Conservation (phyloP, 1,140 invertebrate genomes). For the Temnothorax longispinosus region DNA sequence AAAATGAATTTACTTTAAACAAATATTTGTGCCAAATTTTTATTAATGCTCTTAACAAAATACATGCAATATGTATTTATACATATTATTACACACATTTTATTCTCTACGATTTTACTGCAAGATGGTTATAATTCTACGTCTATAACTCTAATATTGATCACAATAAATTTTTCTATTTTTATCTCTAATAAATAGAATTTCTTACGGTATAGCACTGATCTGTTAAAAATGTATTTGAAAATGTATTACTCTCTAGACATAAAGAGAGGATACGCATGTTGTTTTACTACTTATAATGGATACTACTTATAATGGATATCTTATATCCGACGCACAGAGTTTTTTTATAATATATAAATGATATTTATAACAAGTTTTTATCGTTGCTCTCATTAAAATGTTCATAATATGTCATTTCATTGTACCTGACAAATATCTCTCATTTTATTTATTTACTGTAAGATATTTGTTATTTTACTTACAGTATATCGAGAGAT, state of each 20-base stretch:
- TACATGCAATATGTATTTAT: background rate
- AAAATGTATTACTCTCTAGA: background rate
- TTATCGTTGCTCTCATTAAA: background rate
- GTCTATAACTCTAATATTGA: background rate
- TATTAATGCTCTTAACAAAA: background rate
- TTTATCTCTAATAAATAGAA: background rate
- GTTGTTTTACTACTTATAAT: background rate
- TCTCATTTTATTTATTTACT: conserved; percentile 4
- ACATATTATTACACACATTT: background rate
- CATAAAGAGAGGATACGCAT: background rate
- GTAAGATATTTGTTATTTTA: conserved; percentile 9
- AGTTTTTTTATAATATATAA: background rate
- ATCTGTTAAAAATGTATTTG: background rate
- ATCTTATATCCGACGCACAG: background rate
- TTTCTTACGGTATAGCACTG: background rate
- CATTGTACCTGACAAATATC: background rate
- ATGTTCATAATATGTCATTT: conserved; percentile 1
- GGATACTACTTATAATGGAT: background rate
- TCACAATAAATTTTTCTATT: background rate
- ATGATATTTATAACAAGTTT: background rate
- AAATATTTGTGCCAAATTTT: background rate
- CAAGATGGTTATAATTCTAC: background rate
- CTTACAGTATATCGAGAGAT: background rate
- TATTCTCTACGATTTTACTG: background rate
- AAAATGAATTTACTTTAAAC: background rate